These are phyloP conservation scores for Sclerurus mexicanus DNA, from an alignment of 2,113 vertebrate genomes.

Conservation along the genomic window DNA sequence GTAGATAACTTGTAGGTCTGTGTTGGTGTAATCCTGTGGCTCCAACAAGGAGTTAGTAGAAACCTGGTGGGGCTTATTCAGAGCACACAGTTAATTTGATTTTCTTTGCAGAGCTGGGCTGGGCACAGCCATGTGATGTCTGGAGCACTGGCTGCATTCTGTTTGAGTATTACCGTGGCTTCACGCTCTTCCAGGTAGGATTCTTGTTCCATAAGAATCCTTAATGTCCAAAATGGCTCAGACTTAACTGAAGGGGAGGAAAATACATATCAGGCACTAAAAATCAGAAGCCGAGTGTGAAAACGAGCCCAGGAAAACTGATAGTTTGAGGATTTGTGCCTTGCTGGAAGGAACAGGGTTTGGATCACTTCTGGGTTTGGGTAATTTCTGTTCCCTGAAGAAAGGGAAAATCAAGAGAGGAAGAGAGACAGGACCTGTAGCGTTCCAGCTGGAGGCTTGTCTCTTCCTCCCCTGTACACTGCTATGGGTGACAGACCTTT, in stretches of 20 bases:
- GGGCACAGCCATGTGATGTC: slow-evolving; percentile 81
- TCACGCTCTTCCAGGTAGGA: slow-evolving; percentile 79
- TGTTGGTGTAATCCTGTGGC: background rate
- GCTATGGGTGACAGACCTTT: background rate
- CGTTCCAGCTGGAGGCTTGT: background rate
- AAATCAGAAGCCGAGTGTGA: background rate
- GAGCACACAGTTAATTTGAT: fast-evolving
- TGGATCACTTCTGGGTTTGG: background rate
- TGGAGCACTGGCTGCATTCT: slow-evolving; percentile 83
- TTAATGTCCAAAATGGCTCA: fast-evolving
- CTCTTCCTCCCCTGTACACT: background rate
- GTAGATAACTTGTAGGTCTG: background rate
- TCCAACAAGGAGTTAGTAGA: background rate
- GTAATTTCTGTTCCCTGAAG: background rate
- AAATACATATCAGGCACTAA: background rate
- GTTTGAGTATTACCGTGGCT: slow-evolving; percentile 81
- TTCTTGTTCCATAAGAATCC: background rate
- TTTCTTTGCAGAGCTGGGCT: slow-evolving; percentile 78
- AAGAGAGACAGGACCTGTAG: background rate
- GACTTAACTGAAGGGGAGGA: background rate
- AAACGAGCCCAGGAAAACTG: background rate
- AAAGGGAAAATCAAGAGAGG: background rate
- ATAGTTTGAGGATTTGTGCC: background rate
- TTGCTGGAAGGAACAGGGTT: background rate
- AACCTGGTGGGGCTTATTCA: background rate